Base-by-base conservation (phyloP, 2,888 invertebrate species). In the Seira musarum region DNA sequence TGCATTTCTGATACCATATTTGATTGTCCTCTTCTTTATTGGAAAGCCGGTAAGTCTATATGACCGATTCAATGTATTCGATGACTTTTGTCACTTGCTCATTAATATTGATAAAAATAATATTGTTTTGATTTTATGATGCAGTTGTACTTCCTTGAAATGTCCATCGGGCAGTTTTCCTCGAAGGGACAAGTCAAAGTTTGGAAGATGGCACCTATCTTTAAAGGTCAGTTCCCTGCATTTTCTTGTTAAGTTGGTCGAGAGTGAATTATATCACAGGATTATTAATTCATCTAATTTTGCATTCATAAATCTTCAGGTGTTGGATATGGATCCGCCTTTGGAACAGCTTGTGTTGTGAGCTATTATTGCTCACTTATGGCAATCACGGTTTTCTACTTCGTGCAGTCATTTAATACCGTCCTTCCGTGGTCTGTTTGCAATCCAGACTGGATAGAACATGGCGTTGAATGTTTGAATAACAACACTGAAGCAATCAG, bases 131-230 rank as follows among this genome's bases (percentile, higher is more conserved):
- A n/a, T 40, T 13, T 8, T 40, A 40, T 40, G 6, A 13, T 40
- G 40, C 40, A 40, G 40, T 13, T 74, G 90, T 96, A 96, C 88
- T 95, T 94, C 88, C 89, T 96, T 87, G 96, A 96, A 89, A 93
- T 94, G 90, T 90, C 93, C 1, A 88, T 96, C 10, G 96, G 96
- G 13, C 96, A 96, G 88, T 96, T 96, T 88, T 93, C 93, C 73
- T 93, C 94, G 76, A 92, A 92, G 87, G 95, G 96, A 74, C 93
- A 94, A 21, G 93, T 95, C 0, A 93, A 93, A 88, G 91, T 95
- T n/a, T 93, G 93, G 91, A 89, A 90, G 81, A 90, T 93, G 86
- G 90, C 91, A 1, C 96, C 96, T 0, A 92, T 93, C 0, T 92
- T 96, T 89, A 93, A 93, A 92, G 95, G 95, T n/a, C n/a, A n/a